Base-by-base conservation (phyloP, 2,113 vertebrate genomes). In the Peromyscus polionotus region DNA sequence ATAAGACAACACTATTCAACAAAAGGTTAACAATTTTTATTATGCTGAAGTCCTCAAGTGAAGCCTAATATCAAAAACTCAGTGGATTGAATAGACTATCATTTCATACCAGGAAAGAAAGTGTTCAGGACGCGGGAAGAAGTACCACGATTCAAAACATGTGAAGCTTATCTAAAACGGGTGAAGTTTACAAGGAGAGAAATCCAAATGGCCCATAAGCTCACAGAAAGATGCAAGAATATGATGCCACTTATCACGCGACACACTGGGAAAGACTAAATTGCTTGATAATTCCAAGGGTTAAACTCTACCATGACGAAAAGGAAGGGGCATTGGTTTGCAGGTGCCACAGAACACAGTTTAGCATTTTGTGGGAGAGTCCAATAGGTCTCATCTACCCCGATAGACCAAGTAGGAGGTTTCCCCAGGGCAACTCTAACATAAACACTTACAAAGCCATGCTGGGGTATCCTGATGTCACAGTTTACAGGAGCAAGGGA, bases 371-470 rank as follows among this genome's bases (percentile, higher is more conserved):
- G 36, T 45, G 42, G 70, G 12, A 48, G 16, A 51, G 16, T 0
- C 0, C 0, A 9, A 1, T 17, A 2, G 4, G 3, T 8, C 0
- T 36, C 51, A 59, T 3, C 5, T 2, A 17, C 7, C 5, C 24
- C n/a, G 14, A 16, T 8, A 42, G 16, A 2, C 13, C 70, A 39
- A 3, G 0, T 3, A 8, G 1, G 7, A 51, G 9, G 0, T 39
- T 8, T 1, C 3, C 33, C 83, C 17, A 22, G 28, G 68, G 28
- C 13, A 5, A 0, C 33, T 5, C n/a, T 42, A 26, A 16, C 4
- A 3, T 2, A 1, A 0, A 0, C 5, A 13, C 33, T 12, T 45
- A 7, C 8, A n/a, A 65, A 89, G 16, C 14, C 24, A 10, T 1
- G 13, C 42, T 26, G 39, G 39, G 42, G 4, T 0, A 1, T 42